These are phyloP conservation scores for Zele albiditarsus DNA, from an alignment of 2,888 invertebrate species.

Conservation along the genomic window DNA sequence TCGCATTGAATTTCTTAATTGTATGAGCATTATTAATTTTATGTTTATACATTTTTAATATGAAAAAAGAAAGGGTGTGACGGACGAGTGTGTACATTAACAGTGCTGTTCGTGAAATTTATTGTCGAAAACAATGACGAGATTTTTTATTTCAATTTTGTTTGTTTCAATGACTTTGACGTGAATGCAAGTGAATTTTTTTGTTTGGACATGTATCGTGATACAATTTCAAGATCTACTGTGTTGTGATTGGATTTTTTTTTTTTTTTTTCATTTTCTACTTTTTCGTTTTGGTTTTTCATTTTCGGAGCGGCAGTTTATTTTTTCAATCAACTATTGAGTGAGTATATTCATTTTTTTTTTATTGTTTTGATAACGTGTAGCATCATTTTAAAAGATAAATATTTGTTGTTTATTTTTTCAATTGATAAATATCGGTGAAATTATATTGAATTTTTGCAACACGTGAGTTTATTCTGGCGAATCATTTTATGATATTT, in stretches of 20 bases:
- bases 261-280: not conserved
- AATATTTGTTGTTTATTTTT: not conserved
- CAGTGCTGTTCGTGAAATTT: not conserved
- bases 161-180: not conserved
- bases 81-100: not conserved
- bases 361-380: not conserved
- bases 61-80: conserved; percentile 5
- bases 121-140: not conserved
- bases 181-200: not conserved
- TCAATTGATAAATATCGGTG: not conserved
- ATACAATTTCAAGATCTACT: not conserved
- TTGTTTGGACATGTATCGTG: not conserved
- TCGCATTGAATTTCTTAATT: not conserved
- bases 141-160: not conserved
- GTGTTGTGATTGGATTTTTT: not conserved
- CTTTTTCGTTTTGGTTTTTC: not conserved
- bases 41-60: too few species aligned
- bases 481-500: not conserved
- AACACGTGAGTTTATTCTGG: not conserved
- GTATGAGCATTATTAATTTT: not conserved
- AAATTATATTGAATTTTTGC: not conserved
- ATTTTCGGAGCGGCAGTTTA: not conserved
- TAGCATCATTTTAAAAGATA: not conserved
- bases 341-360: not conserved
- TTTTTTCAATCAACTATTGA: not conserved